phyloP scores from a whole-genome alignment of 2,888 invertebrate species.

The Nemotelus nigrinus region DNA sequence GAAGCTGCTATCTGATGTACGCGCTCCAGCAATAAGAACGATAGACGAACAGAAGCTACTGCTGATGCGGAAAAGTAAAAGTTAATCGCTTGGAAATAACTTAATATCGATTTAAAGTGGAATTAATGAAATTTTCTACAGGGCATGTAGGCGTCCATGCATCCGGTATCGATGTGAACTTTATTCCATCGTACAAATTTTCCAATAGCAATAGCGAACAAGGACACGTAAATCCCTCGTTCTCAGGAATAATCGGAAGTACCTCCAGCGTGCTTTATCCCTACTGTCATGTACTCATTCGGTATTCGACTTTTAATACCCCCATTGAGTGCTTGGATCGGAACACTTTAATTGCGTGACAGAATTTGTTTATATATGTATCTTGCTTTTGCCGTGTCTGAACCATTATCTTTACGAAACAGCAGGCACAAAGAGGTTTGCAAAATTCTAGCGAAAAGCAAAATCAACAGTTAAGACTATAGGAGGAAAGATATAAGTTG shows the following conservation, averaged over 20 bases:
- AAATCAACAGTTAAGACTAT: not conserved
- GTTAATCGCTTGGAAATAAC: conserved; percentile 55
- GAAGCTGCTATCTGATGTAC: conserved; percentile 23
- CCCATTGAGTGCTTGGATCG: conserved; percentile 41
- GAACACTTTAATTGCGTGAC: conserved; percentile 48
- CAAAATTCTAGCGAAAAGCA: not conserved
- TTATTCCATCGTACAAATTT: not conserved
- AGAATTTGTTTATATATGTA: conserved; percentile 47
- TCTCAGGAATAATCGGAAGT: not conserved
- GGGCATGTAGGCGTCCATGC: not conserved
- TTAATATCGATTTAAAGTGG: conserved; percentile 53
- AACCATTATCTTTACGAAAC: not conserved
- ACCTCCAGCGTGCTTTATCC: conserved; percentile 21
- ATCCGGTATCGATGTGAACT: not conserved
- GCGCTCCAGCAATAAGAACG: conserved; percentile 21
- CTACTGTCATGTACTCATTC: not conserved
- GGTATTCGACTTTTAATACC: not conserved
- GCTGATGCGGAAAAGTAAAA: conserved; percentile 54
- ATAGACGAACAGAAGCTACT: conserved; percentile 37
- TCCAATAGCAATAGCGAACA: conserved; percentile 1
- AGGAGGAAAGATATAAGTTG: too few relatives aligned
- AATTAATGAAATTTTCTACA: conserved; percentile 50
- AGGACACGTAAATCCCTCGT: conserved; percentile 27
- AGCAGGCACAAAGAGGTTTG: not conserved
- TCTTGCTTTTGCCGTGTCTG: too few relatives aligned